These are phyloP conservation scores for Leptopterna dolabrata DNA, from an alignment of 2,888 invertebrate species.

Conservation along the genomic window DNA sequence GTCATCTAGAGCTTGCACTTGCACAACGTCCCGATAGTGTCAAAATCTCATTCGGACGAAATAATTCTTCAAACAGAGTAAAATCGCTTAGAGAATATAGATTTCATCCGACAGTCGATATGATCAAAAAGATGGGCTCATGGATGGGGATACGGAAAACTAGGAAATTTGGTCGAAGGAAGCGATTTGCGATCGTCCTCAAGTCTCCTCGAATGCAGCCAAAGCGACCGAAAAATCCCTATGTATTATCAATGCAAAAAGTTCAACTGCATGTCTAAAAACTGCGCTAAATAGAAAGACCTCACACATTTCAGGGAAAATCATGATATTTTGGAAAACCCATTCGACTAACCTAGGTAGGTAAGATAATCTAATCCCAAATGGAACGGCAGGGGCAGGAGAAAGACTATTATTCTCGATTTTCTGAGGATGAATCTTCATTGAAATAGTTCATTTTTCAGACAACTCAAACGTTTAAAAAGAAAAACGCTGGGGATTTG, in stretches of 20 bases:
- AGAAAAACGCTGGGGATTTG: not conserved
- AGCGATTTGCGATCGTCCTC: not conserved
- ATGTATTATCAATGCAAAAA: not conserved
- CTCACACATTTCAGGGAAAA: not conserved
- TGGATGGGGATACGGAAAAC: not conserved
- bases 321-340: not conserved
- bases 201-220: not conserved
- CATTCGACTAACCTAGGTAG: not conserved
- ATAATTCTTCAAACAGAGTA: not conserved
- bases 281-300: not conserved
- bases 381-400: not conserved
- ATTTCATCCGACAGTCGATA: no score
- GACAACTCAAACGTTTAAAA: no score
- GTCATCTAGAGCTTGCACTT: not conserved
- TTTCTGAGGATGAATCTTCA: no score
- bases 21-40: not conserved
- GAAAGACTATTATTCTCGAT: not conserved
- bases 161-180: not conserved
- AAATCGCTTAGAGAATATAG: no score
- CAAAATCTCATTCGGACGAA: not conserved
- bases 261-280: not conserved
- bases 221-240: not conserved
- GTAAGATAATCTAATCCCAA: not conserved
- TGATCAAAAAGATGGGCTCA: no score
- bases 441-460: not conserved